Evolutionary conservation across 2,113 vertebrate species (phyloP), one percentile per base, ranked within the genome.

Genomic region (Cercocebus atys): DNA sequence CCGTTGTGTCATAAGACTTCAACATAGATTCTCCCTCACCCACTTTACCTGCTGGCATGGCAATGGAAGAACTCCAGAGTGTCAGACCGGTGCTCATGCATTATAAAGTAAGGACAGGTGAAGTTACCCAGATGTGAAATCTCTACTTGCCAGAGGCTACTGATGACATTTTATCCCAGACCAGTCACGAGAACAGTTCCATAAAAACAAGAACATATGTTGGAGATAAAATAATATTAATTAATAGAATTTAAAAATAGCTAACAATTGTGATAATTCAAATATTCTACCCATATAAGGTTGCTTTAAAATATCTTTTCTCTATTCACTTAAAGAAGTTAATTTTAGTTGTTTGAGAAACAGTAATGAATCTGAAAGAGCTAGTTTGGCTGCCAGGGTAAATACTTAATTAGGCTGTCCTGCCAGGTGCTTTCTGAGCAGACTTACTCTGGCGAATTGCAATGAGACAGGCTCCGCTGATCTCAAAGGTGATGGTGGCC

Each of bases 301-400:
- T 17, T 76, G 4, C 66, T 94, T 82, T 27, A 40, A 14, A 40
- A 79, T 68, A 27, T 45, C 16, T 57, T 30, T 80, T 80, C 88
- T 68, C 22, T 90, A 47, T 94, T 94, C 85, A 80, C 57, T 76
- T 86, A 80, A 75, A 86, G 23, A 93, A 90, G 82, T 95, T 92
- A 90, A 92, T 85, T 96, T 55, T 94, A 52, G 30, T 93, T 81
- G 10, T 88, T 93, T 82, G 64, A 84, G 45, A 89, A 90, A 45
- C n/a, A 35, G 43, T 55, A 90, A 92, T 88, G 27, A 89, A 1
- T 32, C 40, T 78, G 14, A 81, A 95, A 90, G 43, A 93, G 38
- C 47, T 90, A 50, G 55, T 86, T 32, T 93, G 70, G 68, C 32
- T 4, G 0, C 27, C 13, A 22, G 47, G 30, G 3, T 92, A 95